Conservation (phyloP, 2,888 invertebrate genomes). For the Tinea pellionella region DNA sequence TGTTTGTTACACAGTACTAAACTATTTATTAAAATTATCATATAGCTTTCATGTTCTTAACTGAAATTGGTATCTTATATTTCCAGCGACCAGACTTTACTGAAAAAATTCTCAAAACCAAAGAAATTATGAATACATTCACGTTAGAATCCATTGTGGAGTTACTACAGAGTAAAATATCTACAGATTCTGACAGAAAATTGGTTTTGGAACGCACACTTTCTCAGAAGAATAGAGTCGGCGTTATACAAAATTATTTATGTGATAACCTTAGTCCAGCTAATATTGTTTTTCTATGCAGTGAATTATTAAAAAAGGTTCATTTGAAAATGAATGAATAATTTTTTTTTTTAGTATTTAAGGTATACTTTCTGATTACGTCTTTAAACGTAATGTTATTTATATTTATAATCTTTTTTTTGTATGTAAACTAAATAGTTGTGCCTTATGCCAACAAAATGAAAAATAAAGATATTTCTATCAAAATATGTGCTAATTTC, state of each 20-base stretch:
- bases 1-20: too few relatives aligned
- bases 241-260: slow-evolving; percentile 33
- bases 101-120: slow-evolving; percentile 14
- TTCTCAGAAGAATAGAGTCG: slow-evolving; percentile 22
- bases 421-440: too few relatives aligned
- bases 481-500: too few relatives aligned
- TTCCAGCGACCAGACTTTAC: slow-evolving; percentile 48
- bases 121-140: slow-evolving; percentile 22
- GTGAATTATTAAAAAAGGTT: slow-evolving; percentile 34
- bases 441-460: too few relatives aligned
- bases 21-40: too few relatives aligned
- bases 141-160: slow-evolving; percentile 5
- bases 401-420: too few relatives aligned
- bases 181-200: slow-evolving; percentile 21
- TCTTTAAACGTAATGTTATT: too few relatives aligned
- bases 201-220: slow-evolving; percentile 29
- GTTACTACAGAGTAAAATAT: slow-evolving; percentile 28
- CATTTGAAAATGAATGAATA: slow-evolving; percentile 25
- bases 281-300: slow-evolving; percentile 42
- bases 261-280: slow-evolving; percentile 32
- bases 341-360: background rate
- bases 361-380: too few relatives aligned
- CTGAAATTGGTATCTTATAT: too few relatives aligned
- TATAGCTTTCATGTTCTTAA: too few relatives aligned
- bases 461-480: too few relatives aligned